Evolutionary conservation across 2,888 invertebrate species (phyloP).

Genomic region (Meteorus cinctellus): DNA sequence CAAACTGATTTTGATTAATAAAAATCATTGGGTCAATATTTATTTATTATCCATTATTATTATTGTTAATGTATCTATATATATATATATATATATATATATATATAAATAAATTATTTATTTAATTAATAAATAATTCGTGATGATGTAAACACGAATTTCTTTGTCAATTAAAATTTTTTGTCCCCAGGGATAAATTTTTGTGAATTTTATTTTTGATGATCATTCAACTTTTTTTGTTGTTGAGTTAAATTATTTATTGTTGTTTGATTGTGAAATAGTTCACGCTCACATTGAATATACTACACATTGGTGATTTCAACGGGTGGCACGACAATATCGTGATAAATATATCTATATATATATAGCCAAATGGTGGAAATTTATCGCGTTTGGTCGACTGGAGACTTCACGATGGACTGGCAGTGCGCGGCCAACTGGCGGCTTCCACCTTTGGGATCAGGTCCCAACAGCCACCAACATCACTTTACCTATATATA

Average conservation of each 20-base stretch:
- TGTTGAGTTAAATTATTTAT: not conserved
- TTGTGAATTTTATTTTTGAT: too few species aligned
- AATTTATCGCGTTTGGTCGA: conserved; percentile 64
- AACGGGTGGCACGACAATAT: conserved; percentile 44
- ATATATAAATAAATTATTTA: too few species aligned
- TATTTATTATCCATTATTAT: too few species aligned
- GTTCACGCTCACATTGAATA: not conserved
- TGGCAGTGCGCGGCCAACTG: conserved; percentile 63
- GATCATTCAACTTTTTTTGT: too few species aligned
- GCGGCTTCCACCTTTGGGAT: conserved; percentile 70
- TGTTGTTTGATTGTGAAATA: not conserved
- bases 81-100: too few species aligned
- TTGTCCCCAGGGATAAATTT: too few species aligned
- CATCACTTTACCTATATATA: conserved; percentile 38
- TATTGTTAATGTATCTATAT: too few species aligned
- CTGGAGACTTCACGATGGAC: conserved; percentile 73
- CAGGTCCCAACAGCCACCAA: conserved; percentile 71
- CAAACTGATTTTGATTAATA: too few species aligned
- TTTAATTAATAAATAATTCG: too few species aligned
- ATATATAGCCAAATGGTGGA: conserved; percentile 65
- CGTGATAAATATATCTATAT: conserved; percentile 35
- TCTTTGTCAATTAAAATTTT: too few species aligned
- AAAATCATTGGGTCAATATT: too few species aligned
- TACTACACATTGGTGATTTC: conserved; percentile 43
- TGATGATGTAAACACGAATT: too few species aligned